Evolutionary conservation across 1,140 invertebrate genomes (phyloP), one percentile per base, ranked within the genome.

Genomic region (Agrilus planipennis): DNA sequence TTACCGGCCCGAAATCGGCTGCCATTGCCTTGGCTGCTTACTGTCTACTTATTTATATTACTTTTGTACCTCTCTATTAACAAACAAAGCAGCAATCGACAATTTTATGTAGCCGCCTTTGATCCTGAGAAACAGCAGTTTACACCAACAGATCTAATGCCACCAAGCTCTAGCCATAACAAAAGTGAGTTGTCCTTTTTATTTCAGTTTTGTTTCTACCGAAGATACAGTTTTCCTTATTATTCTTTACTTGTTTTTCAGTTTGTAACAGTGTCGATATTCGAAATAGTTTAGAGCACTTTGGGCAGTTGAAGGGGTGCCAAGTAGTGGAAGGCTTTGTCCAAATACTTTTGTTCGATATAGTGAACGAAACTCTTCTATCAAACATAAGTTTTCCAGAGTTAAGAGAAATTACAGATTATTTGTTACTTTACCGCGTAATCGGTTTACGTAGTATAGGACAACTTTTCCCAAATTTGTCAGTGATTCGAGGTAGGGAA

Each of bases 181-280:
- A n/a, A n/a, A n/a, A n/a, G n/a, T n/a, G n/a, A n/a, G n/a, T n/a
- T n/a, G n/a, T n/a, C n/a, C n/a, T n/a, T n/a, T n/a, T n/a, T n/a
- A n/a, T n/a, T n/a, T n/a, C n/a, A n/a, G n/a, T n/a, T n/a, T n/a
- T n/a, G n/a, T n/a, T n/a, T n/a, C n/a, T n/a, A n/a, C n/a, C n/a
- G n/a, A n/a, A n/a, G n/a, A n/a, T n/a, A n/a, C n/a, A 17, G 15
- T 17, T 42, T 25, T 22, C 39, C 18, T 39, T 44, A n/a, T n/a
- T n/a, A n/a, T n/a, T n/a, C n/a, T 41, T 15, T 41, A 14, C 41
- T 55, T 69, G 49, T 51, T 31, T 57, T 58, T 34, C 47, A 60
- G 58, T 61, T 44, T 91, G 87, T 63, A 72, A 73, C 59, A 85
- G 80, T 49, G 72, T 84, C 64, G 86, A 89, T 64, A 80, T 91